Conservation (phyloP, 2,113 vertebrate genomes). For the Prunella fulvescens region DNA sequence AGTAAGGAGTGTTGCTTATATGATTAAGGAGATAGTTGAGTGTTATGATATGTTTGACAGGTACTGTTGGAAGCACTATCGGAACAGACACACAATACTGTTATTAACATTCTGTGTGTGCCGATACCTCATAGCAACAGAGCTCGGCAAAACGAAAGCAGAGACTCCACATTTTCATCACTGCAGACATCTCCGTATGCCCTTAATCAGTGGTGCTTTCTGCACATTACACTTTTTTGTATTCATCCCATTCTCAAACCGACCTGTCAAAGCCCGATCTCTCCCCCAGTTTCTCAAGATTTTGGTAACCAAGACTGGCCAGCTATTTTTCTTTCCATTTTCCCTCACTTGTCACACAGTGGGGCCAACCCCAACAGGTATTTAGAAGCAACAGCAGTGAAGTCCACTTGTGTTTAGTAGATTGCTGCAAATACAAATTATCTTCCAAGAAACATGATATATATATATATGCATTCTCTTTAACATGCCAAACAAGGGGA, state of each 20-base stretch:
- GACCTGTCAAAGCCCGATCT: background rate
- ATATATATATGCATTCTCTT: background rate
- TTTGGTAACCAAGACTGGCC: background rate
- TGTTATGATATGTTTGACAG: conserved; percentile 40
- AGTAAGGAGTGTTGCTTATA: background rate
- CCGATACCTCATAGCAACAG: background rate
- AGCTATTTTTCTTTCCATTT: background rate
- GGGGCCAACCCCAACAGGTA: conserved; percentile 60
- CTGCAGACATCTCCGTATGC: background rate
- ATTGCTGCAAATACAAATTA: background rate
- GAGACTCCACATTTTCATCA: background rate
- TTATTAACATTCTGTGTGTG: background rate
- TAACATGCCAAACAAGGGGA: background rate
- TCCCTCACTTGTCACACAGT: background rate
- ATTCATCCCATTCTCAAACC: background rate
- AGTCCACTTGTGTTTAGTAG: background rate
- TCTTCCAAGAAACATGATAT: background rate
- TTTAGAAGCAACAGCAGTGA: background rate
- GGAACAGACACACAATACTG: conserved; percentile 21
- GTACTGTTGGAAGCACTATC: background rate
- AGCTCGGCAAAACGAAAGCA: conserved; percentile 3
- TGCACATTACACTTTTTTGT: background rate
- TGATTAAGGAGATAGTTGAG: conserved; percentile 18
- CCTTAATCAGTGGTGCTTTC: background rate
- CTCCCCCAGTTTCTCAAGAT: background rate